Conservation (phyloP, 2,888 invertebrate species). For the Nymphalis c-album region DNA sequence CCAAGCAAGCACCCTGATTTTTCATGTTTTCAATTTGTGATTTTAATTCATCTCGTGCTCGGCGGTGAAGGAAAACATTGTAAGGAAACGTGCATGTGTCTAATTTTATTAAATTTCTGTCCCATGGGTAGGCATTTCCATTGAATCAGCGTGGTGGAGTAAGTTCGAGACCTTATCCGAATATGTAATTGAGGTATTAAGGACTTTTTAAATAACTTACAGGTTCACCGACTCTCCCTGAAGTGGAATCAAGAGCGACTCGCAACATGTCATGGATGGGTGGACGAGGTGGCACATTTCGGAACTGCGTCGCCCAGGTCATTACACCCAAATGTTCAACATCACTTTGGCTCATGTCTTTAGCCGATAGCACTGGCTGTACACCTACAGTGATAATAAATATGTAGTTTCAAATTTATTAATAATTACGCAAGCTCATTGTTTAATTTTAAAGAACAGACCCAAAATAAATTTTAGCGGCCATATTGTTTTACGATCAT, state of each 20-base stretch:
- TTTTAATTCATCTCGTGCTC: too few species aligned
- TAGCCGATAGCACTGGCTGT: constrained; percentile 93
- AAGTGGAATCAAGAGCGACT: constrained; percentile 90
- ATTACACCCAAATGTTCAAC: constrained; percentile 98
- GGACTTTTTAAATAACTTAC: constrained; percentile 73
- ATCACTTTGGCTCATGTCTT: constrained; percentile 96
- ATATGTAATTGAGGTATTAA: not conserved
- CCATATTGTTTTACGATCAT: not conserved
- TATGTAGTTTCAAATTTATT: not conserved
- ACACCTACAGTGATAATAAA: constrained; percentile 80
- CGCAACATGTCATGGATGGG: constrained; percentile 91
- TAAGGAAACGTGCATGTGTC: too few species aligned
- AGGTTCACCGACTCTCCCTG: constrained; percentile 92
- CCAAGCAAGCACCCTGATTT: too few species aligned
- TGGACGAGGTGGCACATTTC: constrained; percentile 92
- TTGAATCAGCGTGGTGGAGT: too few species aligned
- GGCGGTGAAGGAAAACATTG: too few species aligned
- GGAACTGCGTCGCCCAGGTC: constrained; percentile 97
- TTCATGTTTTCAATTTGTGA: too few species aligned
- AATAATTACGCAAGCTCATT: too few species aligned
- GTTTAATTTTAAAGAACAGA: too few species aligned
- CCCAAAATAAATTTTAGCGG: too few species aligned
- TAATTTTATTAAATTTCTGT: too few species aligned
- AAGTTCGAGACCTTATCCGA: too few species aligned
- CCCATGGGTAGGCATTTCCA: too few species aligned